Conservation (phyloP, 2,888 invertebrate genomes). For the Ochropleura plecta region DNA sequence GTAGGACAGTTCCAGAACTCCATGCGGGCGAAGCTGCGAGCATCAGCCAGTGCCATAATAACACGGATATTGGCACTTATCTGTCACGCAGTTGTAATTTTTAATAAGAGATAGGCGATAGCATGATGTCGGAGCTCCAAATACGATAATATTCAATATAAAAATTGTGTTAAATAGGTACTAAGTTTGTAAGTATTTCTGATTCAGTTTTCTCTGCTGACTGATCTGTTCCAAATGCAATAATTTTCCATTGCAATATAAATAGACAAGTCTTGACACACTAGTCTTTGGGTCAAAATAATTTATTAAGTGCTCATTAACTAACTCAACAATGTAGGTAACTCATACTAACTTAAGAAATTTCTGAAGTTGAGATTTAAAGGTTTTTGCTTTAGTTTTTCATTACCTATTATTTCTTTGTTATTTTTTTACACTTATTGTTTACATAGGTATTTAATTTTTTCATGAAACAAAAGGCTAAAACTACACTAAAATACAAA, state of each 20-base stretch:
- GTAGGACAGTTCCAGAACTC: no score
- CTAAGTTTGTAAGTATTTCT: background rate
- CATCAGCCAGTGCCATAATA: background rate
- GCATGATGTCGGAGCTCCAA: background rate
- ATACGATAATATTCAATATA: no score
- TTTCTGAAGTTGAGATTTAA: no score
- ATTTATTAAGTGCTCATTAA: background rate
- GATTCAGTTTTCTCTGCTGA: background rate
- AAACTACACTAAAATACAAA: background rate
- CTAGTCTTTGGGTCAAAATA: background rate
- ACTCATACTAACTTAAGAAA: background rate
- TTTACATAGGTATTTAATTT: background rate
- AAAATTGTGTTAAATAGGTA: no score
- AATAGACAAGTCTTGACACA: conserved; percentile 1
- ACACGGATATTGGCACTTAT: conserved; percentile 10
- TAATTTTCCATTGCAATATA: background rate
- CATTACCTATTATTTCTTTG: no score
- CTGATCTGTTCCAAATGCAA: conserved; percentile 3
- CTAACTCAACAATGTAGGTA: background rate
- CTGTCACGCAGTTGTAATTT: conserved; percentile 5
- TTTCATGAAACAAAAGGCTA: background rate
- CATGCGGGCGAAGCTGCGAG: no score
- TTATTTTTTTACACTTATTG: no score
- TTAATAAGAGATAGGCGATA: conserved; percentile 5
- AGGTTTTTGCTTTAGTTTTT: no score